Evolutionary conservation across 2,113 vertebrate genomes (phyloP).

Genomic region (Phrynocephalus versicolor): DNA sequence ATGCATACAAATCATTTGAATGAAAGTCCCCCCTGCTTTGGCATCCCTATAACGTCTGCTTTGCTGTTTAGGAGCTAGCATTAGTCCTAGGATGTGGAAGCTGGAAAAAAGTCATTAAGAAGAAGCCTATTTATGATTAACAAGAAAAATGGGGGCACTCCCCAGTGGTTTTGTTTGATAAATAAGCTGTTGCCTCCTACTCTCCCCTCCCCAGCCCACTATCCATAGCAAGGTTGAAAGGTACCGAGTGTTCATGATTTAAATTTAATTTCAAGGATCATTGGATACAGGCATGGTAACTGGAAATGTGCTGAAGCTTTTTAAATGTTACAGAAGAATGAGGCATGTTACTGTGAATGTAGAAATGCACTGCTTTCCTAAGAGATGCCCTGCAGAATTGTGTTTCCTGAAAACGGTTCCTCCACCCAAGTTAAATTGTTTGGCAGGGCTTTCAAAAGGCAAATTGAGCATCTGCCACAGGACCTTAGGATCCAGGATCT

Average conservation of each 20-base stretch:
- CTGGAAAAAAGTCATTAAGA: constrained; percentile 44
- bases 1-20: background rate
- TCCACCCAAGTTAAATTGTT: background rate
- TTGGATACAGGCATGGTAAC: background rate
- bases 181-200: constrained; percentile 14
- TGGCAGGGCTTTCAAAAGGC: constrained; percentile 11
- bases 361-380: background rate
- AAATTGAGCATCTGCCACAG: background rate
- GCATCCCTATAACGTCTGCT: constrained; percentile 25
- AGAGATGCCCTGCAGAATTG: constrained; percentile 2
- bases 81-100: background rate
- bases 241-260: background rate
- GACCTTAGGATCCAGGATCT: too few species aligned
- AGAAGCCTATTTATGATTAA: constrained; percentile 54
- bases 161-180: background rate
- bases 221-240: background rate
- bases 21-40: background rate
- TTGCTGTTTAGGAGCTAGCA: constrained; percentile 10
- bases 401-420: constrained; percentile 24
- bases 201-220: constrained; percentile 9
- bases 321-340: background rate
- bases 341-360: background rate
- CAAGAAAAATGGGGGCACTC: constrained; percentile 15
- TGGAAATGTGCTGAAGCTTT: background rate
- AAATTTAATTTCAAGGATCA: constrained; percentile 53